Evolutionary conservation across 2,113 vertebrate species (phyloP), one percentile per base, ranked within the genome.

Genomic region (Aspiorhynchus laticeps): DNA sequence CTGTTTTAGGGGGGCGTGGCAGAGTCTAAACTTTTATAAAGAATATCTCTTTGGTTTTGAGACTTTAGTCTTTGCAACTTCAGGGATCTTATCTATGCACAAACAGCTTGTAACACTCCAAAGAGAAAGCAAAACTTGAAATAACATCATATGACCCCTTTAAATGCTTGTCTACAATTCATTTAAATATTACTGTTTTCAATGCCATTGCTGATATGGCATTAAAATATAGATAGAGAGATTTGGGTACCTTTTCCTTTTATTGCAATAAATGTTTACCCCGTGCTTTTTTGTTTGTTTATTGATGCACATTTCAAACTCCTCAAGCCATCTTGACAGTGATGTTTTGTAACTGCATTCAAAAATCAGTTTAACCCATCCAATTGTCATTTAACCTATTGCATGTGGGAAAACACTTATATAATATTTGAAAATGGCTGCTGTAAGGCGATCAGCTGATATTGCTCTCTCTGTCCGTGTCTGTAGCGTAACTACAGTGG

Each of bases 401-500:
- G 19, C 5, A 75, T 75, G 8, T 24, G 2, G 9, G 69, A 24
- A 21, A 7, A 5, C 69, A 10, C 4, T 8, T 69, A 28, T 17
- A 3, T 33, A 33, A 67, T 31, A 17, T 93, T n/a, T n/a, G n/a
- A n/a, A n/a, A 33, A 4, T 36, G 17, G 67, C 41, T 28, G 1
- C 15, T 21, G n/a, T 28, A 7, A 48, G 15, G 12, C 1, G 9
- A 59, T n/a, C 21, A 41, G 12, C 41, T 26, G 36, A 61, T 28
- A 7, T 48, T 36, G 59, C 38, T 80, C 4, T 77, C 2, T 17
- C 14, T 51, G 12, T 61, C n/a, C 56, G 14, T 83, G 28, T 75
- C 2, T 46, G 2, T 80, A 95, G 94, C 88, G n/a, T 56, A 92
- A 88, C 33, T 92, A 90, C 90, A 87, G 90, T 0, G 94, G 94